phyloP scores from a whole-genome alignment of 2,888 invertebrate genomes.

The Furcula furcula region DNA sequence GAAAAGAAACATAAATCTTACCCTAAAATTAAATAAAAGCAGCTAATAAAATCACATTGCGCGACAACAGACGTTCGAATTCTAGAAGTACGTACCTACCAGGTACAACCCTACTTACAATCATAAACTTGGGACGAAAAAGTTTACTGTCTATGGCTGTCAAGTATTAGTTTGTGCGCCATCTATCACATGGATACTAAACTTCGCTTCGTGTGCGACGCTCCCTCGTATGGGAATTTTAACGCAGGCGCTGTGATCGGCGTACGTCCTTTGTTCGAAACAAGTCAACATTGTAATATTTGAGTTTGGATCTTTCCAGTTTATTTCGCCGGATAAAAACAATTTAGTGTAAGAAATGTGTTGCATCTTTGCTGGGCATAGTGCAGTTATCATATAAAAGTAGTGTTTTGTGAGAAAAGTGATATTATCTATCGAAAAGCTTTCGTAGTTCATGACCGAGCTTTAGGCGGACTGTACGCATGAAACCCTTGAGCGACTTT shows the following conservation, averaged over 20 bases:
- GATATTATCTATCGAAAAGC: constrained; percentile 49
- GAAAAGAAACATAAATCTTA: too few relatives aligned
- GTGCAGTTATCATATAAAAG: constrained; percentile 38
- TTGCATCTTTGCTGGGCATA: constrained; percentile 39
- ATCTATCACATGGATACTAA: constrained; percentile 49
- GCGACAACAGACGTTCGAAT: too few relatives aligned
- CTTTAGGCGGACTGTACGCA: constrained; percentile 78
- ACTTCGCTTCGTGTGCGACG: constrained; percentile 59
- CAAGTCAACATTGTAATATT: constrained; percentile 77
- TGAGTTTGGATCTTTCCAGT: constrained; percentile 65
- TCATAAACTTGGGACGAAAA: constrained; percentile 8
- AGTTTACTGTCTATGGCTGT: constrained; percentile 31
- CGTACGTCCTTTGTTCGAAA: constrained; percentile 82
- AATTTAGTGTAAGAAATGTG: constrained; percentile 60
- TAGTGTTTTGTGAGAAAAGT: constrained; percentile 50
- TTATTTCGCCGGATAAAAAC: constrained; percentile 46
- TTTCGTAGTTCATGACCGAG: constrained; percentile 67
- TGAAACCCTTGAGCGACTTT: constrained; percentile 86
- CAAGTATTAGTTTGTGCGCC: constrained; percentile 47
- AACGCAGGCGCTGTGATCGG: constrained; percentile 78
- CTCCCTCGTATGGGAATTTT: constrained; percentile 61
- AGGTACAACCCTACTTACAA: too few relatives aligned
- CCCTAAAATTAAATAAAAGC: too few relatives aligned
- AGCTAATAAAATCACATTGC: too few relatives aligned
- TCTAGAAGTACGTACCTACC: too few relatives aligned